Conservation (phyloP, 2,113 vertebrate species). For the Caranx ignobilis region DNA sequence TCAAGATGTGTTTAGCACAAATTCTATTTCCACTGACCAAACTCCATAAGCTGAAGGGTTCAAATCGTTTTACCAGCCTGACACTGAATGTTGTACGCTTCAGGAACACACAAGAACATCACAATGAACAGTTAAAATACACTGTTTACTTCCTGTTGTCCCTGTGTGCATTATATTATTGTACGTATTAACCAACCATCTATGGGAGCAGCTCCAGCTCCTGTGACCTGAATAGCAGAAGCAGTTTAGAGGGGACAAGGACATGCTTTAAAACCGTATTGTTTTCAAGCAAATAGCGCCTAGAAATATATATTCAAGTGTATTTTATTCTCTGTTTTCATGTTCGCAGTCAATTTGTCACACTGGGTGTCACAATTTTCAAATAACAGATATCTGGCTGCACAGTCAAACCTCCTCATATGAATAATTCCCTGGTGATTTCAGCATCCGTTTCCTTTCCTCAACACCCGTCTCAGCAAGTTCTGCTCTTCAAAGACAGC, state of each 20-base stretch:
- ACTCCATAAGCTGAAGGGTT: too few relatives aligned
- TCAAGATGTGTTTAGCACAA: too few relatives aligned
- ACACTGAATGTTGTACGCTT: too few relatives aligned
- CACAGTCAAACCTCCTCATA: background rate
- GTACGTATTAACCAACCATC: too few relatives aligned
- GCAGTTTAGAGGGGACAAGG: background rate
- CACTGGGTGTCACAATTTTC: background rate
- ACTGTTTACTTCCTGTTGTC: too few relatives aligned
- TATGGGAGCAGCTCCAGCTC: background rate
- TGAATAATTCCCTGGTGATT: slow-evolving; percentile 11
- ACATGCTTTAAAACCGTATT: background rate
- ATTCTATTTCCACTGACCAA: too few relatives aligned
- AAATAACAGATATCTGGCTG: slow-evolving; percentile 16
- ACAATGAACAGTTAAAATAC: too few relatives aligned
- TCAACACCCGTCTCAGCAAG: slow-evolving; percentile 18
- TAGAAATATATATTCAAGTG: slow-evolving; percentile 1
- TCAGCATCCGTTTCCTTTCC: slow-evolving; percentile 16
- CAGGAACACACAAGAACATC: too few relatives aligned
- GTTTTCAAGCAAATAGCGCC: background rate
- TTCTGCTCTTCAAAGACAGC: slow-evolving; percentile 25
- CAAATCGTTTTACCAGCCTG: too few relatives aligned
- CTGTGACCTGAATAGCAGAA: background rate
- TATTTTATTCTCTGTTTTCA: slow-evolving; percentile 31
- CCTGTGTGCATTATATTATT: too few relatives aligned
- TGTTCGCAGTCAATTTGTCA: slow-evolving; percentile 4